Conservation (phyloP, 2,888 invertebrate species). For the Brassicogethes aeneus region DNA sequence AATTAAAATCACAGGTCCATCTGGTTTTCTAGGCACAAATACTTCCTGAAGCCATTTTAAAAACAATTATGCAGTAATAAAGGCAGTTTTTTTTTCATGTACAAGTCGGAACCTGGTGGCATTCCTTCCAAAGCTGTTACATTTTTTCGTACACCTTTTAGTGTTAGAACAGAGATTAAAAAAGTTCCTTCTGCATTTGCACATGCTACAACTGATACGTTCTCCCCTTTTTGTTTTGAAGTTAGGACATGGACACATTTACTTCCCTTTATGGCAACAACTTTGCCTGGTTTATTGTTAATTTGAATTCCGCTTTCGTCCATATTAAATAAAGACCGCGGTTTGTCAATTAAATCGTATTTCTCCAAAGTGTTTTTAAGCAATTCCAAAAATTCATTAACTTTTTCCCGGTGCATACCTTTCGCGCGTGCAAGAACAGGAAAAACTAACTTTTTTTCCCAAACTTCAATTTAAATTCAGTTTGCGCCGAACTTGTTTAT, state of each 20-base stretch:
- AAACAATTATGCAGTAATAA: slow-evolving; percentile 7
- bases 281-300: slow-evolving; percentile 14
- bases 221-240: slow-evolving; percentile 14
- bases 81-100: slow-evolving; percentile 8
- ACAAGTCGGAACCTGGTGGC: slow-evolving; percentile 5
- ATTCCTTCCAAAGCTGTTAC: background rate
- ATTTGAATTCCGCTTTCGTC: slow-evolving; percentile 13
- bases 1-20: slow-evolving; percentile 6
- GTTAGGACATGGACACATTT: slow-evolving; percentile 13
- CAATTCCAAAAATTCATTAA: too few species aligned
- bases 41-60: slow-evolving; percentile 8
- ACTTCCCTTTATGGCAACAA: slow-evolving; percentile 10
- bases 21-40: slow-evolving; percentile 8
- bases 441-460: too few species aligned
- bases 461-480: too few species aligned
- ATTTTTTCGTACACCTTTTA: slow-evolving; percentile 11
- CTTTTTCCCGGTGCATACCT: too few species aligned
- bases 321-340: slow-evolving; percentile 17
- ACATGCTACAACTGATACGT: slow-evolving; percentile 13
- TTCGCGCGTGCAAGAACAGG: too few species aligned
- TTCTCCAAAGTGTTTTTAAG: too few species aligned
- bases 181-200: slow-evolving; percentile 12
- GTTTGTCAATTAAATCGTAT: too few species aligned
- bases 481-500: too few species aligned
- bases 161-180: slow-evolving; percentile 11